Evolutionary conservation across 1,140 invertebrate genomes (phyloP), one percentile per base, ranked within the genome.

Genomic region (Drosophila bocqueti): DNA sequence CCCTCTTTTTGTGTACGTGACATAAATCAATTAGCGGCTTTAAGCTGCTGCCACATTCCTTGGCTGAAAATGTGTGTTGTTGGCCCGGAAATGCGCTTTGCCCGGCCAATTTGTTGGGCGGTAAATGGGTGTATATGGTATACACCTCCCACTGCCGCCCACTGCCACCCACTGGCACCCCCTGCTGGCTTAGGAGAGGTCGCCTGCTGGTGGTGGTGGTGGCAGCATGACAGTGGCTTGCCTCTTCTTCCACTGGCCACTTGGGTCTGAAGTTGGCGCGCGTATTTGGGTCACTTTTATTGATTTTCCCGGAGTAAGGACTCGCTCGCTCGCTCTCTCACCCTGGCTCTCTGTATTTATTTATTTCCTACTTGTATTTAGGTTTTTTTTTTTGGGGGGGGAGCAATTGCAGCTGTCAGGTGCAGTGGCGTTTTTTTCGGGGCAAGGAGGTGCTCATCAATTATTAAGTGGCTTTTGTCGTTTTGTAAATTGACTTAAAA

Each of bases 221-320:
- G 34, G 15, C 34, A 21, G 18, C 52, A 42, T 63, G 69, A 57
- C 66, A 72, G 68, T 59, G 67, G 36, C 68, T 69, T 49, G 47
- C 63, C 59, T 34, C 66, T 50, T 58, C 60, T 71, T 24, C 60
- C 67, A 73, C 69, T 73, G 69, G 71, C 67, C 71, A 74, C 71
- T 74, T 61, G 50, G 26, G 21, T 6, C 46, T 55, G 66, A 89
- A 83, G 73, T 87, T 83, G 82, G 81, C 85, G 81, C 84, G 82
- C 78, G 84, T 84, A 87, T 87, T 87, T 87, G 84, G 84, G 84
- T 87, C 84, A 87, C 73, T 90, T 87, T 87, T 87, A 87, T 87
- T 87, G 84, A 87, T 87, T 87, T 89, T 89, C 63, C 42, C 36
- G 74, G 67, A 71, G 57, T 42, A 34, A 62, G 38, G 57, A 50